Evolutionary conservation across 1,140 invertebrate genomes (phyloP).

Genomic region (Calephelis nemesis): DNA sequence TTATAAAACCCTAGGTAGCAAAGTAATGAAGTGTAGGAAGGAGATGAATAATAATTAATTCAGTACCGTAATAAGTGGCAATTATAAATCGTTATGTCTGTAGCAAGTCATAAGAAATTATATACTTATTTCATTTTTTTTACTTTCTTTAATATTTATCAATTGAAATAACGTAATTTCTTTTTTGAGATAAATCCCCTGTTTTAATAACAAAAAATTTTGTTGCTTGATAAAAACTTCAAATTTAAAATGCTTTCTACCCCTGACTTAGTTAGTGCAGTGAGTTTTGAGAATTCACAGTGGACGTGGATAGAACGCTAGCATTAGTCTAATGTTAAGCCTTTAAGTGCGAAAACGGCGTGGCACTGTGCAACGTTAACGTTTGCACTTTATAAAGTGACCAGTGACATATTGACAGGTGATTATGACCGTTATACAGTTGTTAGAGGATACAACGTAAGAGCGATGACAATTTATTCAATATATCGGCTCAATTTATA

Average conservation of each 20-base stretch:
- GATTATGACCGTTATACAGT: constrained; percentile 60
- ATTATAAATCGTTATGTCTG: too few species aligned
- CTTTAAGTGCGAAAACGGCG: constrained; percentile 56
- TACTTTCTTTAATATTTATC: too few species aligned
- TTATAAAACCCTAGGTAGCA: too few species aligned
- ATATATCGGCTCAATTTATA: constrained; percentile 45
- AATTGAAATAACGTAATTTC: too few species aligned
- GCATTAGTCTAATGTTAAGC: constrained; percentile 62
- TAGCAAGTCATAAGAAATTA: too few species aligned
- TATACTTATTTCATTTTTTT: too few species aligned
- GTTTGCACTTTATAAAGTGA: constrained; percentile 44
- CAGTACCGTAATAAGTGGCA: too few species aligned
- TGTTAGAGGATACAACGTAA: constrained; percentile 35
- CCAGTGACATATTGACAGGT: constrained; percentile 53
- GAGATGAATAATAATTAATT: too few species aligned
- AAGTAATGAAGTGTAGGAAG: too few species aligned
- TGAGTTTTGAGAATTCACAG: constrained; percentile 49
- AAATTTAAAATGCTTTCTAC: constrained; percentile 39
- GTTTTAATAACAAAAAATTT: too few species aligned
- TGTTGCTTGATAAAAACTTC: background rate
- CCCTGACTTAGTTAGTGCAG: constrained; percentile 42
- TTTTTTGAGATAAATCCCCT: too few species aligned
- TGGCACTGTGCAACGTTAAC: constrained; percentile 42
- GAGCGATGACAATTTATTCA: constrained; percentile 46
- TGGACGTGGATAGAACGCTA: constrained; percentile 55